Evolutionary conservation across 2,797 vertebrate species (phyloP).

Genomic region (Phalanger gymnotis): DNA sequence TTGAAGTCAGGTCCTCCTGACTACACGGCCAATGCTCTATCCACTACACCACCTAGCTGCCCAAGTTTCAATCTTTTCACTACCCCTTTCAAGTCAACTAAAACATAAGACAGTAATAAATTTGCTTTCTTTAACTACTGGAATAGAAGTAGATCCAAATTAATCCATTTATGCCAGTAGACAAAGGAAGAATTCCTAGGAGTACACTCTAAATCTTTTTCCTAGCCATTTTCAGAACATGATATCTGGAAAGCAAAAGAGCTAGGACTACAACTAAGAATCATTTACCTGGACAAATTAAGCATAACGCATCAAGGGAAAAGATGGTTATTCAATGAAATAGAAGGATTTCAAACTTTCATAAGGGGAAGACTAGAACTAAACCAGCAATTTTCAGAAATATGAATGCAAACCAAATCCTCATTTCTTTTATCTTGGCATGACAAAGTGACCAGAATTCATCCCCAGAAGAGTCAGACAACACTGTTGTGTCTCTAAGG

Average conservation of each 20-base stretch:
- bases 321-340: no score
- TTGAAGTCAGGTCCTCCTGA: no score
- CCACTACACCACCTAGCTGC: no score
- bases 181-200: neutral
- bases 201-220: no score
- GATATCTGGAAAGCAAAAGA: no score
- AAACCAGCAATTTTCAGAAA: neutral
- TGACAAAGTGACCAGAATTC: neutral
- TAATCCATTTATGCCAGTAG: neutral
- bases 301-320: no score
- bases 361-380: no score
- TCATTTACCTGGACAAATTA: no score
- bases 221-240: no score
- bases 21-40: no score
- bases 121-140: neutral
- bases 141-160: neutral
- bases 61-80: slow-evolving; percentile 35
- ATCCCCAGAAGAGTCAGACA: neutral
- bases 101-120: slow-evolving; percentile 21
- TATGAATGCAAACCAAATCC: neutral
- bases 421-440: neutral
- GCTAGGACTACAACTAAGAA: no score
- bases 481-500: neutral
- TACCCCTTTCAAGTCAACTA: slow-evolving; percentile 29
- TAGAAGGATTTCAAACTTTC: no score